Base-by-base conservation (phyloP, 2,888 invertebrate species). In the Agapetus fuscipes region DNA sequence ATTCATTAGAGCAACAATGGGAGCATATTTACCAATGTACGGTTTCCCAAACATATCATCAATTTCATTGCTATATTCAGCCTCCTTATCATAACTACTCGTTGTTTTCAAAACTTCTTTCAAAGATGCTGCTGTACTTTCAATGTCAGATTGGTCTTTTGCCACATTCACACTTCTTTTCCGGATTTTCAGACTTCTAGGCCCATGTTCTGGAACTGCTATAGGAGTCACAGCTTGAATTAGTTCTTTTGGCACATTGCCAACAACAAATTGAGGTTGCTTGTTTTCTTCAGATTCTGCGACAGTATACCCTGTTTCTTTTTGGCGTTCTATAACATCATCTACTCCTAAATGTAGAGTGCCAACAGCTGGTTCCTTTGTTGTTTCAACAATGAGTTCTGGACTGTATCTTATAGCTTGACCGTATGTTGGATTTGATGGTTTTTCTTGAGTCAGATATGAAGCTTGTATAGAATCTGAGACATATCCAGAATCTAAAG, bases 121-220 rank as follows among this genome's bases (percentile, higher is more conserved):
- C 20, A 70, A 53, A 10, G 62, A 61, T 7, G 57, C 59, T 9
- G 59, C 56, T 32, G 67, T 59, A 41, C 61, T 61, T 30, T 65
- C 57, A 44, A 48, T 59, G 41, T 29, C 15, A 24, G 20, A n/a
- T 12, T 14, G 17, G 26, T 37, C 33, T 16, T 31, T 6, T 12
- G 12, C 5, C 11, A 27, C 29, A 9, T 28, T 12, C 3, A 67
- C 58, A 42, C 60, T 61, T 27, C 66, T 59, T 47, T 48, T 59
- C 39, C 54, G 60, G 36, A 62, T 59, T 34, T 51, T 53, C 11
- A 70, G 48, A 40, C 66, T 69, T 51, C 78, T 61, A 1, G 78
- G 79, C 1, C 78, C 78, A 55, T 78, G 78, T 57, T 78, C 78
- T 1, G 78, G 78, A 3, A 78, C 77, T 3, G 73, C 67, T 3